Evolutionary conservation across 2,888 invertebrate genomes (phyloP).

Genomic region (Deroplatys truncata): DNA sequence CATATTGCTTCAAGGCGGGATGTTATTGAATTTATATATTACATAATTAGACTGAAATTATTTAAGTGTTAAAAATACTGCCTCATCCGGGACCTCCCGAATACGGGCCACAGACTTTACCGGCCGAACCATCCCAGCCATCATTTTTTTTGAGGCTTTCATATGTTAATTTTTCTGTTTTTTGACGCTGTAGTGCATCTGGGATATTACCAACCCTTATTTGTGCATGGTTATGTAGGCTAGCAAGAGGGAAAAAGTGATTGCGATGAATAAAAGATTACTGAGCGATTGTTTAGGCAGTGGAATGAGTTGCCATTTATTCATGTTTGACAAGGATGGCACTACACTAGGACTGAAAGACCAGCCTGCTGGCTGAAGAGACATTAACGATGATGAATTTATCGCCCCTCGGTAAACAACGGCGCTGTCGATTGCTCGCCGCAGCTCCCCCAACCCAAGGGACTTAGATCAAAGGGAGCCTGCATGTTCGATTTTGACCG

Average conservation of each 20-base stretch:
- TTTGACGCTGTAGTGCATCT: no score
- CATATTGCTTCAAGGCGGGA: no score
- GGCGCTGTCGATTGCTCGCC: not conserved
- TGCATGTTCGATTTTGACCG: not conserved
- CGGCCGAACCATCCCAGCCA: no score
- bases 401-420: not conserved
- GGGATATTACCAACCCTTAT: no score
- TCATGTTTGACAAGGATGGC: not conserved
- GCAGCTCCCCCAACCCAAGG: not conserved
- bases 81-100: no score
- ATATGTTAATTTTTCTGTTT: no score
- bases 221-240: no score
- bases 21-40: no score
- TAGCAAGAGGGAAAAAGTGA: not conserved
- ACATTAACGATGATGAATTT: constrained; percentile 11
- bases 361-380: not conserved
- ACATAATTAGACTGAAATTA: no score
- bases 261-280: not conserved
- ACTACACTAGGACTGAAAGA: not conserved
- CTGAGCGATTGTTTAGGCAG: not conserved
- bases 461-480: not conserved
- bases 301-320: not conserved
- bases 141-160: no score
- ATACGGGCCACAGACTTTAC: no score
- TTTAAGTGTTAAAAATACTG: no score